A percentile compares a stretch with the other conserved stretches of the same genome.
These are phyloP conservation scores for Megalops cyprinoides DNA, from an alignment of 2,797 vertebrate species.

Conservation along the genomic window DNA sequence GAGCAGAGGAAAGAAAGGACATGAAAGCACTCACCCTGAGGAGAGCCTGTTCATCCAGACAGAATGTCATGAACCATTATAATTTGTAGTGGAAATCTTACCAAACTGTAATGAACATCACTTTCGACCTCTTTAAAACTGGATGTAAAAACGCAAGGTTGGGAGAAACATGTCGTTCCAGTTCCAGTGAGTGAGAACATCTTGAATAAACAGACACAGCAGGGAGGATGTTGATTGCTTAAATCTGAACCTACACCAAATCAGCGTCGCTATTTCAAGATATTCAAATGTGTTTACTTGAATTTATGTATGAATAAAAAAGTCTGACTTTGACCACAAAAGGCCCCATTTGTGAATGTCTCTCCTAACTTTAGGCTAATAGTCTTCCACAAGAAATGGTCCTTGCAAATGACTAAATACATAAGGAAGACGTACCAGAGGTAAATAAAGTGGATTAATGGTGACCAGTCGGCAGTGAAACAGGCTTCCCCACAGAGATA, in stretches of 20 bases:
- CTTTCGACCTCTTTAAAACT: too few relatives aligned
- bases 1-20: too few relatives aligned
- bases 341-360: not conserved
- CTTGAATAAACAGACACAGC: slow-evolving; percentile 19
- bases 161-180: too few relatives aligned
- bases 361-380: too few relatives aligned
- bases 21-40: too few relatives aligned
- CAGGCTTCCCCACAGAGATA: slow-evolving; percentile 12
- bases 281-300: not conserved
- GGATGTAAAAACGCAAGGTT: too few relatives aligned
- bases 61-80: too few relatives aligned
- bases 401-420: not conserved
- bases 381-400: slow-evolving; percentile 14
- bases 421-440: not conserved
- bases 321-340: not conserved
- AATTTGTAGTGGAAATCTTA: too few relatives aligned
- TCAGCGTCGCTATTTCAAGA: not conserved
- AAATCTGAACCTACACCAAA: not conserved
- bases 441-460: slow-evolving; percentile 35
- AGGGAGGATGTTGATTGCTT: not conserved
- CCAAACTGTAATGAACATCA: too few relatives aligned
- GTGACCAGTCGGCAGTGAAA: slow-evolving; percentile 2
- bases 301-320: not conserved
- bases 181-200: not conserved
- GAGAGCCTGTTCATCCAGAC: too few relatives aligned